Evolutionary conservation across 2,797 vertebrate species (phyloP).

Genomic region (Aythya fuligula): DNA sequence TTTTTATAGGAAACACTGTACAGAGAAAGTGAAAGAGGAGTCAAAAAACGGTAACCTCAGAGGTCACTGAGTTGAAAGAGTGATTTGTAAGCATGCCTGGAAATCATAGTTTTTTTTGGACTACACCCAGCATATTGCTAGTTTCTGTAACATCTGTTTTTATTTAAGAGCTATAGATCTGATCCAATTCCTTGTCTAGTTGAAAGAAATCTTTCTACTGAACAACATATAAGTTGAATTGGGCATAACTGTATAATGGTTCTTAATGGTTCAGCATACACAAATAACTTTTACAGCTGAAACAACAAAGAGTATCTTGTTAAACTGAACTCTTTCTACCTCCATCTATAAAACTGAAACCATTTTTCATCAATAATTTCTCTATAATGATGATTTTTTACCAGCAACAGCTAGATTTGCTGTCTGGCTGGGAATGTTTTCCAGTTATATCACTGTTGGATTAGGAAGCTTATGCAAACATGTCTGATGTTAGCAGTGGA

Average conservation of each 20-base stretch:
- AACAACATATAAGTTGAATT: not conserved
- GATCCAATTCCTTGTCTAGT: not conserved
- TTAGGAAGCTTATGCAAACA: not conserved
- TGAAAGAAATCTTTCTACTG: not conserved
- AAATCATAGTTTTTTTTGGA: constrained; percentile 14
- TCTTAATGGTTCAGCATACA: not conserved
- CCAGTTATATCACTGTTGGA: not conserved
- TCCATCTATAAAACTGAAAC: not conserved
- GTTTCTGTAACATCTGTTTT: not conserved
- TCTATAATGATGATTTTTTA: not conserved
- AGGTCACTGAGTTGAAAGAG: not conserved
- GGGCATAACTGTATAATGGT: not conserved
- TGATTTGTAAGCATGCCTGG: not conserved
- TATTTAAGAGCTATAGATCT: not conserved
- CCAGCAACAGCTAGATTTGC: not conserved
- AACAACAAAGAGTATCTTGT: not conserved
- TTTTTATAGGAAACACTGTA: constrained; percentile 12
- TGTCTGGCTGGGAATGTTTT: not conserved
- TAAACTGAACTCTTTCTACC: not conserved
- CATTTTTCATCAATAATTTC: not conserved
- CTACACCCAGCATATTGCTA: not conserved
- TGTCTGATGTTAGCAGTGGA: accelerated
- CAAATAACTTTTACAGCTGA: not conserved
- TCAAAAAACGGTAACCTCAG: not conserved
- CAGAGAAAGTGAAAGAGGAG: not conserved